Base-by-base conservation (phyloP, 2,113 vertebrate species). In the Grammomys surdaster region DNA sequence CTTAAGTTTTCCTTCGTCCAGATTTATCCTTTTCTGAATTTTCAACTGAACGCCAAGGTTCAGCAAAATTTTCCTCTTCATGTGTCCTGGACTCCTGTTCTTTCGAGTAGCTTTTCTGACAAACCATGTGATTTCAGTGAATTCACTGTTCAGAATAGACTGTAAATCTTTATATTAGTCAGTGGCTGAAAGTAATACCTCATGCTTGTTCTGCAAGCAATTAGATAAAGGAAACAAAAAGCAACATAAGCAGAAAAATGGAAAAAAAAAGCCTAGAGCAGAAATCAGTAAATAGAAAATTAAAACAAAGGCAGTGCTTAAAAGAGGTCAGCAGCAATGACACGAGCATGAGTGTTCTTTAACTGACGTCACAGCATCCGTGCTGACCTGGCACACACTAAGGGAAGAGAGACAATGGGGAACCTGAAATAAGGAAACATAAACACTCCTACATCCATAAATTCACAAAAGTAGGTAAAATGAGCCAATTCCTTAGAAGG, bases 211-310 rank as follows among this genome's bases (percentile, higher is more conserved):
- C 60, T n/a, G 10, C 13, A 90, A 9, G 22, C 51, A 77, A 88
- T 28, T 33, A 67, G 48, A 91, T 89, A 89, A 92, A 78, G 92
- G 81, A 48, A 78, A 94, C 78, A 96, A 86, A 36, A 70, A 87
- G 63, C 22, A 56, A 54, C 80, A 76, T 28, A 20, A 46, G 12
- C 43, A 67, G 28, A 78, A 76, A 82, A 19, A 20, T 70, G 85
- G 89, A 36, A 46, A 86, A 70, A 31, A 33, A 31, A 33, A 78
- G 33, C 85, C 31, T 22, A 31, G 43, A 89, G 14, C 1, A 73
- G 46, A 92, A 90, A 90, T 86, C 36, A 86, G 85, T 76, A 46
- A 94, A 75, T 1, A 69, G 2, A 82, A 90, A 72, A 88, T 54
- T 40, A 72, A 72, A 43, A 31, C 48, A 91, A 96, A 94, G 6